Base-by-base conservation (phyloP, 2,888 invertebrate genomes). In the Megaustenia siamemsis region DNA sequence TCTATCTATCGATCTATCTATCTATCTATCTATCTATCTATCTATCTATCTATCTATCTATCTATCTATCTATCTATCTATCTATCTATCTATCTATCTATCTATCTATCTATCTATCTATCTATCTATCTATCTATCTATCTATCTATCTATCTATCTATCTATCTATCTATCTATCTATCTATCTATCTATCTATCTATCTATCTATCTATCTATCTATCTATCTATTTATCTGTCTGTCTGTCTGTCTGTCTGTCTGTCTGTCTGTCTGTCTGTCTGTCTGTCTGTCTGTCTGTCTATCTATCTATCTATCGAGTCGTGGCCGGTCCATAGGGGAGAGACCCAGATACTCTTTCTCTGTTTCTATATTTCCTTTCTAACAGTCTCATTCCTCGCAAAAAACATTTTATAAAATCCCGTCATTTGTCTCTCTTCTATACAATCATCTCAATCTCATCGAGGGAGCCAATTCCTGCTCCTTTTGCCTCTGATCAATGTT, bases 1-100 rank as follows among this genome's bases (percentile, higher is more conserved):
- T 60, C 60, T 60, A 60, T 60, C 60, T 60, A 60, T 60, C 60
- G 10, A 60, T 60, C 60, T 60, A 60, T 60, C 60, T 60, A 60
- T 60, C 60, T 60, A 60, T 60, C 60, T 60, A 60, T 60, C 60
- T 60, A 60, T 60, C 60, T 60, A 60, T 60, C 60, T 60, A 60
- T 60, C 60, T 60, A 60, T 60, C 60, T 60, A 60, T 60, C 60
- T 60, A 60, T 60, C 60, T 60, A 60, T 60, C 60, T 60, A 60
- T 60, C 60, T 60, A 60, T 60, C 60, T 60, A 60, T 60, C 60
- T 60, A 60, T 60, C 60, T 60, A 60, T 60, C 60, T 60, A 60
- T 60, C 60, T 60, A 60, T 60, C 60, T 60, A 60, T 60, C 60
- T 60, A 60, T 60, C 60, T 60, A 60, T 60, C 60, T 60, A 60